A percentile compares a stretch with the other conserved stretches of the same genome.
These are phyloP conservation scores for Sebastes minor DNA, from an alignment of 2,797 vertebrate genomes.

Conservation along the genomic window DNA sequence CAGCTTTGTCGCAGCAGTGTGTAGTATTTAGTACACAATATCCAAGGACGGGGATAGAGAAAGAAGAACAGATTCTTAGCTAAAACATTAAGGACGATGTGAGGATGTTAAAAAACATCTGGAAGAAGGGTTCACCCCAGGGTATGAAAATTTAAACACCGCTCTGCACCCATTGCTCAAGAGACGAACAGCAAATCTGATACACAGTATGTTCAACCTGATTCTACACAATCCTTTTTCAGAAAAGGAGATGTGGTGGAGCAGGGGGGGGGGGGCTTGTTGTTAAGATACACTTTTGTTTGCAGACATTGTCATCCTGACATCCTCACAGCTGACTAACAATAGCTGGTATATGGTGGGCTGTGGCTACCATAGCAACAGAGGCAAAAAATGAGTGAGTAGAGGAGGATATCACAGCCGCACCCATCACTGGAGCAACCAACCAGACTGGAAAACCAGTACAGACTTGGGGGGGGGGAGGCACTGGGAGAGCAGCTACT, in stretches of 20 bases:
- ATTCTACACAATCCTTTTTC: neutral
- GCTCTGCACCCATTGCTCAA: neutral
- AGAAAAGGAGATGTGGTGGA: neutral
- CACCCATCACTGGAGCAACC: conserved; percentile 39
- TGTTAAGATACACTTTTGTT: conserved; percentile 20
- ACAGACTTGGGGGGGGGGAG: neutral
- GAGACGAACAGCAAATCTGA: neutral
- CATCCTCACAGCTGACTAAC: conserved; percentile 46
- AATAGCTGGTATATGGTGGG: conserved; percentile 48
- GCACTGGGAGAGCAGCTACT: conserved; percentile 18
- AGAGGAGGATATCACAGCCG: conserved; percentile 22
- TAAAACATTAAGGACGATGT: neutral
- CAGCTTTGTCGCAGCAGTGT: too few relatives aligned
- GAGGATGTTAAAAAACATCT: neutral
- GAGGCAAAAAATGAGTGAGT: conserved; percentile 47
- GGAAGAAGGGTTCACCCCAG: neutral
- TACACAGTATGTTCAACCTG: neutral
- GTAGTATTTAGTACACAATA: neutral
- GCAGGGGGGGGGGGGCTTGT: neutral
- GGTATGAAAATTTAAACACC: neutral
- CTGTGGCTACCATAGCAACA: conserved; percentile 71
- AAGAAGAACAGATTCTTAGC: neutral
- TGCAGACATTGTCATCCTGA: conserved; percentile 24
- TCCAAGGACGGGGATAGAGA: neutral
- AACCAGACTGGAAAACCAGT: conserved; percentile 42